Evolutionary conservation across 2,797 vertebrate species (phyloP), one percentile per base, ranked within the genome.

Genomic region (Semaprochilodus insignis): DNA sequence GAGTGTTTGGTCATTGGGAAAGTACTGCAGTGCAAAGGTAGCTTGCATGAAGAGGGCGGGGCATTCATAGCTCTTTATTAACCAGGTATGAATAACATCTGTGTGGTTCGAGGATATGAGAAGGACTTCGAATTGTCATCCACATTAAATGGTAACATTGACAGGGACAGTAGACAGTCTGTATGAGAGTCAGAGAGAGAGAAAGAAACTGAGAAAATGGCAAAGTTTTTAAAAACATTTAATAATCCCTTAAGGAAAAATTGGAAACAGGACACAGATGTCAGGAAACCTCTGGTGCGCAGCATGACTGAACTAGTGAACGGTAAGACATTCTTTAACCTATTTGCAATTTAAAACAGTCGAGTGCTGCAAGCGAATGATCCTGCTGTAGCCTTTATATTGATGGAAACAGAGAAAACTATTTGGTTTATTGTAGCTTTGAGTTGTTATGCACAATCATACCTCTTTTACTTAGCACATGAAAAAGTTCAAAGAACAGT

Each of bases 311-410:
- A 70, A 11, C 27, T 19, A 66, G 27, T 15, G 3, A 11, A 65
- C 36, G 79, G 84, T 87, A 82, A 80, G 76, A 48, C 10, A 15
- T 23, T 23, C 8, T 16, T 83, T 66, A 72, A 36, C 75, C n/a
- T 78, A 44, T 23, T 34, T 57, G 27, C 2, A 57, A 57, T 31
- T 55, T 8, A 70, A 13, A 36, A 14, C 3, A 6, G 27, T 25
- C 1, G 11, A 17, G 48, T 27, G 34, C 21, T 51, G 21, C 13
- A 34, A 16, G 6, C 16, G 19, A 17, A 1, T n/a, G 6, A 5
- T 65, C 27, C 27, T 16, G 16, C 31, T 62, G 69, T 34, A 52
- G 16, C 54, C 8, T 34, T 48, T 19, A 70, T 19, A 55, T 31
- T 73, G 13, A 71, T 48, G 21, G 7, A 66, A 66, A 16, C 5